Percentiles rank a stretch among this genome's conserved stretches.
Evolutionary conservation across 2,797 vertebrate species (phyloP).

Genomic region (Phataginus tetradactyla): DNA sequence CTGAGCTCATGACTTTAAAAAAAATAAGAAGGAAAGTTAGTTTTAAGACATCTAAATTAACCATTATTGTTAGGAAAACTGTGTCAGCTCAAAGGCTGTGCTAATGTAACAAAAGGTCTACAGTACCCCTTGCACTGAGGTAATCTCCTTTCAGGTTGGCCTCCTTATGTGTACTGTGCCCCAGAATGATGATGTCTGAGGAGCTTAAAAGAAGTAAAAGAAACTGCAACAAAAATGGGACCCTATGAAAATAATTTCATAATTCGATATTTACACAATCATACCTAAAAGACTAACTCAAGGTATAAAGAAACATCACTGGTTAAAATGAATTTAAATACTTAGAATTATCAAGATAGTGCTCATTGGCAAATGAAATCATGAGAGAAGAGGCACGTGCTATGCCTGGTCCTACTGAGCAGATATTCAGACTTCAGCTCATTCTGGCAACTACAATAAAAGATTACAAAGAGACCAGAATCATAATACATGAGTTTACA

Average conservation of each 20-base stretch:
- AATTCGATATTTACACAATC: constrained; percentile 9
- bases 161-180: not conserved
- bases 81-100: constrained; percentile 1
- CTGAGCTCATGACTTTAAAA: not conserved
- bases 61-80: constrained; percentile 8
- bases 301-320: not conserved
- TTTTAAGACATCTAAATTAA: constrained; percentile 51
- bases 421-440: constrained; percentile 8
- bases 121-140: not conserved
- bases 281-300: constrained; percentile 19
- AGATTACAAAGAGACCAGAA: constrained; percentile 30
- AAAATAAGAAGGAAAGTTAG: not conserved
- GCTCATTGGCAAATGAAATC: not conserved
- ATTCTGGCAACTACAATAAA: not conserved
- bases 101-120: not conserved
- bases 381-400: not conserved
- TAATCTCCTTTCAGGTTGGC: not conserved
- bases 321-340: constrained; percentile 30
- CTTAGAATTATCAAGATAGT: not conserved
- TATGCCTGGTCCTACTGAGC: not conserved
- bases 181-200: not conserved
- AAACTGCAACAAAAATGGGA: not conserved
- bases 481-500: not conserved
- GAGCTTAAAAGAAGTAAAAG: not conserved
- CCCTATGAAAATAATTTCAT: not conserved